Evolutionary conservation across 2,113 vertebrate genomes (phyloP), one percentile per base, ranked within the genome.

Genomic region (Tapirus terrestris): DNA sequence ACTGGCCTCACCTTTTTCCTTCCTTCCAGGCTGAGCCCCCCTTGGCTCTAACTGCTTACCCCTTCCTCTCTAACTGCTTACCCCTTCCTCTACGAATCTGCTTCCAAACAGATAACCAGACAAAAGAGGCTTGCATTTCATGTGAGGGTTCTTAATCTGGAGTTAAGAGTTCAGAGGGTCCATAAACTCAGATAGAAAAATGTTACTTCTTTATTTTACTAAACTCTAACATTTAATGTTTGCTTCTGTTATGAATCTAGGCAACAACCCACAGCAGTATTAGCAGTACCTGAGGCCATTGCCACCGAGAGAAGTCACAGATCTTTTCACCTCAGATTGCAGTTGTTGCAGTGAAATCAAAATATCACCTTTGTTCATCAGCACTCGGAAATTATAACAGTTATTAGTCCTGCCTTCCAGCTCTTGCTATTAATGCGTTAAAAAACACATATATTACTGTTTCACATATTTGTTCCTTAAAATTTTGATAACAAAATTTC

Each of bases 141-240:
- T 79, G 27, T 3, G 65, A 45, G 51, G 3, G 33, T 77, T 92
- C 77, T 77, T 96, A 87, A 82, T 70, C 81, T 77, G 21, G 56
- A 87, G 17, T 67, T 87, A 85, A 92, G 68, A 97, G n/a, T 68
- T 95, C 25, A 73, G 17, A 61, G 23, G 16, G 16, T 79, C 56
- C 48, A 67, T 87, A 95, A 92, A 96, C 51, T 68, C 90, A 12
- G 36, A 60, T n/a, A 76, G 68, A 77, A 97, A 88, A 94, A 61
- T 23, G 16, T 53, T 76, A 63, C 82, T 89, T 93, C 43, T 65
- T 92, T 85, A 63, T 70, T 92, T 95, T 77, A 80, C 53, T 21
- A 72, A 31, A 61, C 6, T 73, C 21, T 82, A n/a, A 92, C 89
- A 56, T 48, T 83, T 89, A 87, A 9, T 67, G 56, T n/a, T 94